Evolutionary conservation across 2,888 invertebrate species (phyloP), one percentile per base, ranked within the genome.

Genomic region (Campoplex capitator): DNA sequence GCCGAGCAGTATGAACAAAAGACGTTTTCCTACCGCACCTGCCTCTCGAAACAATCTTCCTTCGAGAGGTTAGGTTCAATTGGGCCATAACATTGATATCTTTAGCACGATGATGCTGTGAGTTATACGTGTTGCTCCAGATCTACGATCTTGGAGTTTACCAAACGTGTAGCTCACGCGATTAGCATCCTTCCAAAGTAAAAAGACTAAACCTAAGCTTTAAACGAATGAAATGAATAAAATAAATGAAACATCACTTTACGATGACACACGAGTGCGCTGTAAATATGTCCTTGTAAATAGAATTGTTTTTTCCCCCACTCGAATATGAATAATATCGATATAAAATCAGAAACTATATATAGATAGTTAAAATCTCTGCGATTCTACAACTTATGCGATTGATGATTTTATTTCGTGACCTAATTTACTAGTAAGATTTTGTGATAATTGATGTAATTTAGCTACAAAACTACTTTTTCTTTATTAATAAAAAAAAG

Each of bases 381-480:
- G 74, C 18, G 76, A 68, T 51, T 65, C 45, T 18, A 73, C 8
- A 75, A 68, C 71, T 86, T 80, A 86, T 77, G 74, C 80, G 91
- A 90, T 92, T 90, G 88, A 90, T 90, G 89, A 89, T 79, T 89
- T 89, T 62, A 62, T 88, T 87, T 45, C 16, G 88, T 74, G 71
- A 86, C 89, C 91, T 89, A 89, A 74, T 80, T 91, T 35, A 91
- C 90, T 91, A 91, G 92, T 91, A 92, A 88, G 89, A 88, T 89
- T 93, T 93, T 93, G 93, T 93, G 93, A 93, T 93, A 93, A 92
- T 89, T 90, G 88, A 80, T 91, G 90, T 91, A 88, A 89, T 87
- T 84, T 89, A 88, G 88, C 90, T 88, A 35, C 87, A 89, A 87
- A 90, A 88, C 65, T 82, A 87, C 70, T 85, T 87, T 88, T 88